phyloP scores from a whole-genome alignment of 2,888 invertebrate genomes.

The Eupithecia centaureata region DNA sequence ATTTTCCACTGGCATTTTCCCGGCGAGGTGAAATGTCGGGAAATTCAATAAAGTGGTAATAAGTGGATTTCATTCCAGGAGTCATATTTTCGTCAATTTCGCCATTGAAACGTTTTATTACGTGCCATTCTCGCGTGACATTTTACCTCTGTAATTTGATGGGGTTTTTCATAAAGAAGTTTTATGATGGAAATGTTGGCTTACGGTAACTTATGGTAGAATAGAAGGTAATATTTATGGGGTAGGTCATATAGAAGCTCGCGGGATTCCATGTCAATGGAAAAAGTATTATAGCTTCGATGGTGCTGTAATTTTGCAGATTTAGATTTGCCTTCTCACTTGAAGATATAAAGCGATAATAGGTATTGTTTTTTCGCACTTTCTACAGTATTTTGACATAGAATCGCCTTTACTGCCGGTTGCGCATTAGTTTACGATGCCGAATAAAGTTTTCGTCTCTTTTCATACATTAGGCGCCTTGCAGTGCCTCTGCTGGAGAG shows the following conservation, averaged over 20 bases:
- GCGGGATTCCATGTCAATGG: background rate
- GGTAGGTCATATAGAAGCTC: background rate
- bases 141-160: slow-evolving; percentile 31
- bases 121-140: slow-evolving; percentile 44
- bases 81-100: slow-evolving; percentile 66
- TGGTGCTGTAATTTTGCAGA: background rate
- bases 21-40: slow-evolving; percentile 63
- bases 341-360: background rate
- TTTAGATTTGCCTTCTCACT: background rate
- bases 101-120: slow-evolving; percentile 60
- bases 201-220: slow-evolving; percentile 1
- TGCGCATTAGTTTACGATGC: no score
- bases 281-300: background rate
- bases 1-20: slow-evolving; percentile 56
- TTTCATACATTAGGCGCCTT: no score
- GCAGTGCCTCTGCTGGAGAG: no score
- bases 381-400: background rate
- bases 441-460: no score
- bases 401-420: no score
- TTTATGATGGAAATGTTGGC: slow-evolving; percentile 4
- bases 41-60: slow-evolving; percentile 77
- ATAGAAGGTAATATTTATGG: background rate
- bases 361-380: background rate
- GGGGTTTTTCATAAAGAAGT: slow-evolving; percentile 20
- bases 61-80: slow-evolving; percentile 66